Evolutionary conservation across 2,888 invertebrate species (phyloP), one percentile per base, ranked within the genome.

Genomic region (Toxonevra muliebris): DNA sequence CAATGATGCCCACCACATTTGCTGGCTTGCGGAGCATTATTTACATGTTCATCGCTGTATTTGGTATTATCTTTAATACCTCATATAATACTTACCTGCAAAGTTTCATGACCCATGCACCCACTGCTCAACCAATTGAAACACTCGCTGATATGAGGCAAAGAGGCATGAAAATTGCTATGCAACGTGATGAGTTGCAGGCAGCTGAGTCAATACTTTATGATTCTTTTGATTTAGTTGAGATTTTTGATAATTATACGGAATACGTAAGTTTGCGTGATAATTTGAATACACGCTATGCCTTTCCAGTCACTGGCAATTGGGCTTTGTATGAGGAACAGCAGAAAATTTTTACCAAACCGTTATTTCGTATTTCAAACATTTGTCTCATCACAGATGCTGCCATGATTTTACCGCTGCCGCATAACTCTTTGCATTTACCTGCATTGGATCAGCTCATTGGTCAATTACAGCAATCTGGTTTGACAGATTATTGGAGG

Each of bases 51-150:
- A 70, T 74, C 2, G 71, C 71, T 19, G 48, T 76, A 1, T 50
- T 67, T 0, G 76, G 74, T 17, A 64, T 75, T 1, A 70, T 75
- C 1, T 52, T 76, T 13, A 74, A 71, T 61, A 74, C 74, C 10
- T 69, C 72, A 2, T 76, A 74, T 17, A 67, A 61, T 17, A 71
- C 74, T 2, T 74, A 75, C 53, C 57, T 75, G 61, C 75, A 74
- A 53, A 71, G 73, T 0, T 74, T 71, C 9, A 59, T 70, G 12
- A 63, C 75, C 7, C 71, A 65, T 11, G 66, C 75, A 0, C 76
- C 75, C 0, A 72, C 64, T 2, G 60, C 57, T 15, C 19, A 48
- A 13, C 58, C 68, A 19, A 65, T 75, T 5, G 45, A 40, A 4
- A 55, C 67, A 0, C 61, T 71, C n/a, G 70, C 69, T 19, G 72